Percentiles rank a stretch among this genome's conserved stretches.
phyloP scores from a whole-genome alignment of 2,888 invertebrate genomes.

The Macrophya annulata region DNA sequence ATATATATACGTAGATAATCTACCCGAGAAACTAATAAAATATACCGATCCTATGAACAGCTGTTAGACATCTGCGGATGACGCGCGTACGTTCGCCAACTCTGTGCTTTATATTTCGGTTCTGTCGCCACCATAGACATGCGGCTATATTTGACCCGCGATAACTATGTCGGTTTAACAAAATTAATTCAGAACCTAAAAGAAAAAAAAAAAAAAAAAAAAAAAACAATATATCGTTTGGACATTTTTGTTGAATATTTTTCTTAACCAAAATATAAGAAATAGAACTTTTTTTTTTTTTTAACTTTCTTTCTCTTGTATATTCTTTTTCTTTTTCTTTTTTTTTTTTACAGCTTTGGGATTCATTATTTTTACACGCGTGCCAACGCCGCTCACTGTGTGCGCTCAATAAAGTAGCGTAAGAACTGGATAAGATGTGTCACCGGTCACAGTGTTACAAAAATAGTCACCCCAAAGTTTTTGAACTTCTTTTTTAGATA shows the following conservation, averaged over 20 bases:
- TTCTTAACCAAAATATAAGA: background rate
- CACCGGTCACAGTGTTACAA: slow-evolving; percentile 1
- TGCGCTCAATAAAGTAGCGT: slow-evolving; percentile 34
- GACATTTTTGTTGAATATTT: background rate
- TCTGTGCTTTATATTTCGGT: slow-evolving; percentile 51
- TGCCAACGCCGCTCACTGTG: slow-evolving; percentile 9
- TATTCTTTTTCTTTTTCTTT: background rate
- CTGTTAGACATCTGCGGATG: slow-evolving; percentile 76
- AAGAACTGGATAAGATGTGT: slow-evolving; percentile 40
- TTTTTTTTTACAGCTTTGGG: background rate
- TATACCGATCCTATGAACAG: slow-evolving; percentile 63
- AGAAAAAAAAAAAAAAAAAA: background rate
- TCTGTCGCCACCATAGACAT: slow-evolving; percentile 11
- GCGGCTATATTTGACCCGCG: slow-evolving; percentile 13
- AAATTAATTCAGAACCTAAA: background rate
- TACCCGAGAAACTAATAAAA: slow-evolving; percentile 32
- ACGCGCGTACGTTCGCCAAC: slow-evolving; percentile 60
- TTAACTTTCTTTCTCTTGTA: background rate
- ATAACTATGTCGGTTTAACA: background rate
- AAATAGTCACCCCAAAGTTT: slow-evolving; percentile 39
- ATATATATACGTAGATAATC: background rate
- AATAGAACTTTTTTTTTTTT: background rate
- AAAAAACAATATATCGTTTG: background rate
- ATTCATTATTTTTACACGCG: slow-evolving; percentile 25
- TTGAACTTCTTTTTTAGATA: background rate